Evolutionary conservation across 2,797 vertebrate genomes (phyloP), one percentile per base, ranked within the genome.

Genomic region (Meda fulgida): DNA sequence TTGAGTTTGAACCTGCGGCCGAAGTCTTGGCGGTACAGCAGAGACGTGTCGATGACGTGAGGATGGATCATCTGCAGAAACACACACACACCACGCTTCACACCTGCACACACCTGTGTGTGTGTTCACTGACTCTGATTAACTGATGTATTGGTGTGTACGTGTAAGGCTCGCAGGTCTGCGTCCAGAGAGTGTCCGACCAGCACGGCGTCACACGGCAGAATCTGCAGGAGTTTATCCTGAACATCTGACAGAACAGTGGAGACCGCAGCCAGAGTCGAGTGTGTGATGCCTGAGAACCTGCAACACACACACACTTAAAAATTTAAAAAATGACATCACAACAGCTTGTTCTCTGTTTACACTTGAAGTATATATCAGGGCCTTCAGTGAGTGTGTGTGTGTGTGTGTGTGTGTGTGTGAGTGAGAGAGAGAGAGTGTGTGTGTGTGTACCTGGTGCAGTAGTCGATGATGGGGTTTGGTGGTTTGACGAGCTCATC

Each of bases 111-210:
- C 51, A 19, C 21, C 29, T 75, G 18, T 40, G 43, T 6, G 5
- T 81, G 92, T 96, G 92, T 87, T 9, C 19, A 21, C 19, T 23
- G 51, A 53, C 51, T 53, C 14, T 21, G 7, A 23, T 53, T 38
- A 0, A 38, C 36, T 38, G 43, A 1, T 13, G 0, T 14, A 3
- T 46, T 13, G 40, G 1, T 14, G 46, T 16, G 46, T 46, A 98
- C 97, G 88, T 97, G 93, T 80, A 99, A 90, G 78, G 96, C 96
- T 13, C 60, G 80, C 23, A 99, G 96, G 91, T 98, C 97, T 18
- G 91, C 89, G 65, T 97, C 92, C 8, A 99, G 88, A 0, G 96
- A 97, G 88, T 99, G 97, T 11, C 97, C 98, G 46, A 98, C 97
- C 89, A 99, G 92, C 5, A 98, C 95, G 0, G 96, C 97, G 18